phyloP scores from a whole-genome alignment of 2,888 invertebrate genomes.

The Trilocha varians region DNA sequence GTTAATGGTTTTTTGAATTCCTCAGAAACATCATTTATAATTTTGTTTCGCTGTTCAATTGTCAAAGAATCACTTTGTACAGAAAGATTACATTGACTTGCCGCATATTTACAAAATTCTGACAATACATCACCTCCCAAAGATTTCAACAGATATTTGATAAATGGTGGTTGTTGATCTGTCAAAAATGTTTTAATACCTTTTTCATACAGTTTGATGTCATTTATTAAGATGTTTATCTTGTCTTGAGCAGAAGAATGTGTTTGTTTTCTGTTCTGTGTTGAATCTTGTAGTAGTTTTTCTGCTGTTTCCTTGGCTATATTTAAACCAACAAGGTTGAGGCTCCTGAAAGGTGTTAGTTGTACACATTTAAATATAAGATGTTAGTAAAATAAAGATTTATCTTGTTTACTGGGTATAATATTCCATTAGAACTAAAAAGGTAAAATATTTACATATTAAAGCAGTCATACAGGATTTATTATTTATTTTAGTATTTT shows the following conservation, averaged over 20 bases:
- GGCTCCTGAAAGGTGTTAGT: too few relatives aligned
- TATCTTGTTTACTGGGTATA: background rate
- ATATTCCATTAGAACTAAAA: background rate
- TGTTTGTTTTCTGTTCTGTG: constrained; percentile 80
- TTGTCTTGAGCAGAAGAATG: constrained; percentile 88
- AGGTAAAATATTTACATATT: background rate
- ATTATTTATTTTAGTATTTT: too few relatives aligned
- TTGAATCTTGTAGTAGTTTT: constrained; percentile 80
- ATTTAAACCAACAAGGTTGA: constrained; percentile 78
- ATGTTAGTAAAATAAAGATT: background rate
- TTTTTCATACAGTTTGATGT: constrained; percentile 86
- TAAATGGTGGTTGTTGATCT: constrained; percentile 78
- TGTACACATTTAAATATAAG: too few relatives aligned
- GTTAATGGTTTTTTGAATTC: constrained; percentile 78
- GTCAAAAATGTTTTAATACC: constrained; percentile 78
- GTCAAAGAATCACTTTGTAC: constrained; percentile 75
- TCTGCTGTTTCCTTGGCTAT: constrained; percentile 84
- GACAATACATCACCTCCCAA: constrained; percentile 87
- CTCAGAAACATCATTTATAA: constrained; percentile 78
- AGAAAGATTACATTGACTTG: constrained; percentile 80
- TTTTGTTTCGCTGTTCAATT: constrained; percentile 79
- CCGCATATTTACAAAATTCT: constrained; percentile 84
- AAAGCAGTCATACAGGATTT: too few relatives aligned
- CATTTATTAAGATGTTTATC: constrained; percentile 81
- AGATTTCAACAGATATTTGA: constrained; percentile 88